Evolutionary conservation across 1,140 invertebrate genomes (phyloP).

Genomic region (Papilio helenus): DNA sequence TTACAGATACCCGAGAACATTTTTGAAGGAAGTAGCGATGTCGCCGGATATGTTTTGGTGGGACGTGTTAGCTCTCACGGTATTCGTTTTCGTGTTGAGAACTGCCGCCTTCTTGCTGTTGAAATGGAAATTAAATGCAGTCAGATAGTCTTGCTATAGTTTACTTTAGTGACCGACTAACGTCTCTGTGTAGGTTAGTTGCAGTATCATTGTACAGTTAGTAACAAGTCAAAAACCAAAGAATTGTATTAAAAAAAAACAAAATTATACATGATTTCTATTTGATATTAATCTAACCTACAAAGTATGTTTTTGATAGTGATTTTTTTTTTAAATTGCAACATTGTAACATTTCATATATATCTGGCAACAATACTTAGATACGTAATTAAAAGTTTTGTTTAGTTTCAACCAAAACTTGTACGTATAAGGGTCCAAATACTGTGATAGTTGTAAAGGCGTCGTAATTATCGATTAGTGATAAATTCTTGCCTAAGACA

Average conservation of each 20-base stretch:
- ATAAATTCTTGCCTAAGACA: conserved; percentile 34
- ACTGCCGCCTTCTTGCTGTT: conserved; percentile 91
- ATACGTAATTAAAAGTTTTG: conserved; percentile 1
- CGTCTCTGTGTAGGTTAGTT: neutral
- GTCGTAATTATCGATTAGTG: conserved; percentile 28
- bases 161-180: neutral
- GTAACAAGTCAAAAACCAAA: neutral
- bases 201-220: neutral
- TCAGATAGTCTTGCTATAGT: conserved; percentile 78
- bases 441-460: conserved; percentile 49
- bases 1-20: conserved; percentile 86
- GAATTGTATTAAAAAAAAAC: conserved; percentile 6
- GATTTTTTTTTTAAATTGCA: neutral
- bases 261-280: neutral
- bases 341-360: neutral
- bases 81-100: conserved; percentile 89
- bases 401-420: conserved; percentile 5
- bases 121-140: conserved; percentile 88
- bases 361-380: conserved; percentile 30
- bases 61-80: conserved; percentile 89
- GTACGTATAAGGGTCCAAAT: conserved; percentile 41
- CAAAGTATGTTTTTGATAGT: neutral
- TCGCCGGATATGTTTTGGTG: conserved; percentile 91
- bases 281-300: neutral
- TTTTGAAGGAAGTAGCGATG: conserved; percentile 92